Conservation (phyloP, 2,888 invertebrate species). For the Callyntrura sp. region DNA sequence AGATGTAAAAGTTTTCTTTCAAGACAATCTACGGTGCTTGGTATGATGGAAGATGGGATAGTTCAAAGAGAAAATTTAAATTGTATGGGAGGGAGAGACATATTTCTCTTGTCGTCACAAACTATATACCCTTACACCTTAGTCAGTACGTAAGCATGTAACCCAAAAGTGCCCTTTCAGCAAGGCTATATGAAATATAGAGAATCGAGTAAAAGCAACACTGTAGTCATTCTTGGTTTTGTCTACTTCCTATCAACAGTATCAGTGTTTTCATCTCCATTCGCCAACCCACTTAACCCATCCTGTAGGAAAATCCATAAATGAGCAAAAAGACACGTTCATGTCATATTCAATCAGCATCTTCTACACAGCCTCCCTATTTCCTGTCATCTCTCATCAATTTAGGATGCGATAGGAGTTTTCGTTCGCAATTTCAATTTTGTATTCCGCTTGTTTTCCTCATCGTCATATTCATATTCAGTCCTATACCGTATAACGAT, state of each 20-base stretch:
- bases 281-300: neutral
- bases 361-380: neutral
- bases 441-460: neutral
- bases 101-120: neutral
- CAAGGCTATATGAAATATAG: neutral
- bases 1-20: neutral
- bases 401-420: neutral
- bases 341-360: neutral
- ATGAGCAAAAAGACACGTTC: neutral
- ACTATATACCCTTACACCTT: neutral
- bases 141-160: too few relatives aligned
- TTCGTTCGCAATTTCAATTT: neutral
- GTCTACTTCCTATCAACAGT: slow-evolving; percentile 20
- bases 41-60: too few relatives aligned
- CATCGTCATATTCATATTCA: neutral
- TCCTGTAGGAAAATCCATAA: slow-evolving; percentile 7
- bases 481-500: neutral
- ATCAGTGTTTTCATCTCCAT: neutral
- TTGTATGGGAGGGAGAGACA: neutral
- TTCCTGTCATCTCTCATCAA: slow-evolving; percentile 9
- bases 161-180: neutral
- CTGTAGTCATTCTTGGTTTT: slow-evolving; percentile 21
- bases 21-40: neutral
- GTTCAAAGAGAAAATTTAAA: neutral
- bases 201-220: neutral